phyloP scores from a whole-genome alignment of 1,140 invertebrate species.

The Pachyrhynchus sulphureomaculatus region DNA sequence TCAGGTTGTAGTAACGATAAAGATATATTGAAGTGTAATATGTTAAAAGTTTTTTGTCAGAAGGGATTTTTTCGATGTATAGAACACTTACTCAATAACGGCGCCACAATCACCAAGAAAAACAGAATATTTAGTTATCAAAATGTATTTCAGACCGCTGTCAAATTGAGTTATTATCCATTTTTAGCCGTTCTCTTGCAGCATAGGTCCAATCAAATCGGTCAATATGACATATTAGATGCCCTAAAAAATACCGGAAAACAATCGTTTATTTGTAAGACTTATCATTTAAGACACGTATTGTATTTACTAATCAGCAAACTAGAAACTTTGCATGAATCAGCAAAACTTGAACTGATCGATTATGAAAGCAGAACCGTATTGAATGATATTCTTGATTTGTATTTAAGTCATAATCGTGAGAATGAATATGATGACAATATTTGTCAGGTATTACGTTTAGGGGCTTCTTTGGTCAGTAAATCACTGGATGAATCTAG shows the following conservation, averaged over 20 bases:
- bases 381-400: conserved; percentile 21
- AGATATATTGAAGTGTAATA: conserved; percentile 22
- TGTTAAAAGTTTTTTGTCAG: conserved; percentile 29
- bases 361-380: neutral
- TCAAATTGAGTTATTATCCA: conserved; percentile 34
- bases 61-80: conserved; percentile 29
- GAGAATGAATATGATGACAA: conserved; percentile 19
- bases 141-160: conserved; percentile 17
- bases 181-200: conserved; percentile 33
- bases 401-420: conserved; percentile 19
- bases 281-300: conserved; percentile 7
- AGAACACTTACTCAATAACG: conserved; percentile 29
- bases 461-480: conserved; percentile 21
- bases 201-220: conserved; percentile 8
- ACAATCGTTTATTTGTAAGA: neutral
- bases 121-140: conserved; percentile 12
- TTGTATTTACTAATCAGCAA: conserved; percentile 11
- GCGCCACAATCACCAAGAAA: conserved; percentile 18
- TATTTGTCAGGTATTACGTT: conserved; percentile 24
- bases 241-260: neutral
- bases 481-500: neutral
- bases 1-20: too few relatives aligned
- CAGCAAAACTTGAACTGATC: neutral
- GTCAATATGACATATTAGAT: neutral
- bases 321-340: neutral